Evolutionary conservation across 2,888 invertebrate species (phyloP).

Genomic region (Dolichomitus sp.): DNA sequence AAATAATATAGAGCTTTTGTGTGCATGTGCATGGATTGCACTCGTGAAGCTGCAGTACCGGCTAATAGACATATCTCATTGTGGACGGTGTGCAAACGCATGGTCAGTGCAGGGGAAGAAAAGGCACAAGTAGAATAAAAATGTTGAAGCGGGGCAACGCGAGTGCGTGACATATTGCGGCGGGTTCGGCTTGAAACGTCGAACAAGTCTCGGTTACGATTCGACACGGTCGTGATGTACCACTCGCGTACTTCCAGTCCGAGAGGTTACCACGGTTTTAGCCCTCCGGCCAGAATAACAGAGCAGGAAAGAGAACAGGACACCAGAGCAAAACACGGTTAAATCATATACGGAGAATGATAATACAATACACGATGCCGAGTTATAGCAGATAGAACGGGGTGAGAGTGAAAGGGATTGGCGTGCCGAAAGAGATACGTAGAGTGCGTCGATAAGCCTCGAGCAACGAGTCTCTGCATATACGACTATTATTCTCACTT

Average conservation of each 20-base stretch:
- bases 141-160: not conserved
- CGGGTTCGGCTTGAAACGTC: constrained; percentile 56
- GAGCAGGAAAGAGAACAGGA: not conserved
- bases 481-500: constrained; percentile 54
- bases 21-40: constrained; percentile 20
- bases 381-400: not conserved
- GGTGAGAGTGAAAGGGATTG: constrained; percentile 56
- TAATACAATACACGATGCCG: constrained; percentile 28
- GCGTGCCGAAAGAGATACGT: constrained; percentile 22
- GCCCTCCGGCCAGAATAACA: not conserved
- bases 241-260: constrained; percentile 36
- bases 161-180: constrained; percentile 64
- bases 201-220: constrained; percentile 58
- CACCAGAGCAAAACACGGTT: constrained; percentile 15
- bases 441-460: constrained; percentile 49
- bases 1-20: constrained; percentile 51
- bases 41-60: constrained; percentile 42
- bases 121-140: not conserved
- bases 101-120: not conserved
- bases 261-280: constrained; percentile 5
- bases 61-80: constrained; percentile 71
- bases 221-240: constrained; percentile 66
- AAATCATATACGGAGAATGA: constrained; percentile 26
- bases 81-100: constrained; percentile 42
- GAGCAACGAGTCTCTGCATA: constrained; percentile 18